A percentile compares a stretch with the other conserved stretches of the same genome.
Conservation (phyloP, 2,797 vertebrate genomes). For the Gorsachius magnificus region DNA sequence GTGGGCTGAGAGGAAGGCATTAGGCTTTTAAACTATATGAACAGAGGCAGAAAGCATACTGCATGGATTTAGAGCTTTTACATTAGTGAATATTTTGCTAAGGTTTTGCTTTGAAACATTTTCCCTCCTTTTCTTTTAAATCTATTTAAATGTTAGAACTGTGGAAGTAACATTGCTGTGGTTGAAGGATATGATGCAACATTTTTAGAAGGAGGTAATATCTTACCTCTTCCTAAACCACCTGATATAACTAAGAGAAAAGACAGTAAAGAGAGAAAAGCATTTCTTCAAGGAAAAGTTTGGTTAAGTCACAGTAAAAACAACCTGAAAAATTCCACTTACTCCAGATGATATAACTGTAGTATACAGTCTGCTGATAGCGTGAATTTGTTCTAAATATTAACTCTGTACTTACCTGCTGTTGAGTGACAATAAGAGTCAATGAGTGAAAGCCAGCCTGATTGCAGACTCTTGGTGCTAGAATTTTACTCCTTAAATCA, state of each 20-base stretch:
- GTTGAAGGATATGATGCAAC: neutral
- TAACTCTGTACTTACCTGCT: neutral
- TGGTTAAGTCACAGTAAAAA: neutral
- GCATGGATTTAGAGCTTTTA: neutral
- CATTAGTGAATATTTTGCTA: neutral
- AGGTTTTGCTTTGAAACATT: neutral
- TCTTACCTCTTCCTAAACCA: neutral
- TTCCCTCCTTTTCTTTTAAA: neutral
- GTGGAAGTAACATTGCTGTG: fast-evolving
- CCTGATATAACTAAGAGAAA: neutral
- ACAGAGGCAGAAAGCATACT: neutral
- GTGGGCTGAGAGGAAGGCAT: neutral
- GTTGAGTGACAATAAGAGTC: neutral
- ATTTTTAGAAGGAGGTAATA: neutral
- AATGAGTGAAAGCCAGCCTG: neutral
- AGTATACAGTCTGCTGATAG: neutral
- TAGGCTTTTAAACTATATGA: neutral
- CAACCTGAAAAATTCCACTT: neutral
- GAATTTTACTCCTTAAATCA: neutral
- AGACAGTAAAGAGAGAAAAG: neutral
- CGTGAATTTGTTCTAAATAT: neutral
- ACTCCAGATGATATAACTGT: neutral
- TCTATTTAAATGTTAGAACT: neutral
- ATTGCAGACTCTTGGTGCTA: neutral
- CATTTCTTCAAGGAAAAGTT: neutral